Evolutionary conservation across 2,888 invertebrate genomes (phyloP).

Genomic region (Acanthosepion pharaonis): DNA sequence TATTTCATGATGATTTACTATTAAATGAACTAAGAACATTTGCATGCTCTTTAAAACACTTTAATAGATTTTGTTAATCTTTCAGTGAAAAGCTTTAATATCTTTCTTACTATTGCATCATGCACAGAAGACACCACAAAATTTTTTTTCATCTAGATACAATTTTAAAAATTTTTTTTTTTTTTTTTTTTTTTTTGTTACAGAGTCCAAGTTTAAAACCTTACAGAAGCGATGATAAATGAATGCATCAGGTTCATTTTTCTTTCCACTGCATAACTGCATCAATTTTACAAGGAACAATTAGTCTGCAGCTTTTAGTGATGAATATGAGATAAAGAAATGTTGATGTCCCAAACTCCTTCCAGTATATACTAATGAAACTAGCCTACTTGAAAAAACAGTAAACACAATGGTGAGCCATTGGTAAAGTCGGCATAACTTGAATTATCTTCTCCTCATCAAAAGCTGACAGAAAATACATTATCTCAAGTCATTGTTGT

Average conservation of each 20-base stretch:
- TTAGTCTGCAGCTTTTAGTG: neutral
- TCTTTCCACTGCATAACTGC: neutral
- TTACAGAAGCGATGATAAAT: constrained; percentile 62
- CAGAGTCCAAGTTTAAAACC: constrained; percentile 66
- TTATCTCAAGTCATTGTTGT: constrained; percentile 6
- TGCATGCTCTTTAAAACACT: too few species aligned
- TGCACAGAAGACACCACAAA: too few species aligned
- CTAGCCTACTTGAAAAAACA: neutral
- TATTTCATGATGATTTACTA: too few species aligned
- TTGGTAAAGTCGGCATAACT: neutral
- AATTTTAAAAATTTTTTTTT: neutral
- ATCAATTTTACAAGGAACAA: constrained; percentile 7
- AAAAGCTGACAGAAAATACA: neutral
- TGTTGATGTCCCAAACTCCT: neutral
- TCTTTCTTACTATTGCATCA: too few species aligned
- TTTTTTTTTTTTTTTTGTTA: constrained; percentile 50
- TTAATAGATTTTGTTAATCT: too few species aligned
- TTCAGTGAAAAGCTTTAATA: too few species aligned
- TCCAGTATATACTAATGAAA: neutral
- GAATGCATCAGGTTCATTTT: neutral
- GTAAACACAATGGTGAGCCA: neutral
- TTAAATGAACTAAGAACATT: too few species aligned
- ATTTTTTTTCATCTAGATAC: neutral
- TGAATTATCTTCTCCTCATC: neutral
- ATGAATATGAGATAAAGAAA: neutral